A percentile compares a stretch with the other conserved stretches of the same genome.
These are phyloP conservation scores for Pelecanus crispus DNA, from an alignment of 2,113 vertebrate genomes.

Conservation along the genomic window DNA sequence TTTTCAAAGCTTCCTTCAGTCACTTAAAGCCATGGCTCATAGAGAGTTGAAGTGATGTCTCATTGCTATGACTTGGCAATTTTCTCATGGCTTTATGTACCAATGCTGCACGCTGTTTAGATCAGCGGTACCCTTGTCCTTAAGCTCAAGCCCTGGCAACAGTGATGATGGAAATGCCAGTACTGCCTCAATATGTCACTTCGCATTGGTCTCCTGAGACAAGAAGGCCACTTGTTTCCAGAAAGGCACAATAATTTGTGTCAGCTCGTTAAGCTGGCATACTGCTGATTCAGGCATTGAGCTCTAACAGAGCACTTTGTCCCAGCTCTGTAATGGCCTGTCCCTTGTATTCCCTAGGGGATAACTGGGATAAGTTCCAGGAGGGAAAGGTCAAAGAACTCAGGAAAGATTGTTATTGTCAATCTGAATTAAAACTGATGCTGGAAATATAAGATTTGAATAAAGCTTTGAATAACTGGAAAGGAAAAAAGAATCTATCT, in stretches of 20 bases:
- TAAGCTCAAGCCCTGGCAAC: neutral
- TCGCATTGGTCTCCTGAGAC: conserved; percentile 37
- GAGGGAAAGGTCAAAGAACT: conserved; percentile 23
- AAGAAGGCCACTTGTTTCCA: conserved; percentile 16
- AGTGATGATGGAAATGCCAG: conserved; percentile 22
- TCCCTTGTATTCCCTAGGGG: neutral
- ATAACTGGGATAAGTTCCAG: neutral
- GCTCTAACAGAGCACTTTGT: conserved; percentile 8
- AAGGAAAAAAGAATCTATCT: neutral
- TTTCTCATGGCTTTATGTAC: neutral
- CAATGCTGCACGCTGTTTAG: neutral
- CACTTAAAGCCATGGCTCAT: neutral
- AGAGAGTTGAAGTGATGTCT: neutral
- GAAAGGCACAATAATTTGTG: conserved; percentile 52
- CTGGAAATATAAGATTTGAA: neutral
- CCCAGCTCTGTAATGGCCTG: neutral
- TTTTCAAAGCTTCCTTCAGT: neutral
- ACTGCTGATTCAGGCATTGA: conserved; percentile 56
- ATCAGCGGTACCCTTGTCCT: neutral
- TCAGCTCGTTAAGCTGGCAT: conserved; percentile 61
- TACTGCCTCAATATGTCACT: conserved; percentile 47
- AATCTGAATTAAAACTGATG: neutral
- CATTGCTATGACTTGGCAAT: neutral
- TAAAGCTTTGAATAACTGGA: neutral
- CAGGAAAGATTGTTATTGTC: conserved; percentile 43